Conservation (phyloP, 1,140 invertebrate species). For the Anoplolepis gracilipes region DNA sequence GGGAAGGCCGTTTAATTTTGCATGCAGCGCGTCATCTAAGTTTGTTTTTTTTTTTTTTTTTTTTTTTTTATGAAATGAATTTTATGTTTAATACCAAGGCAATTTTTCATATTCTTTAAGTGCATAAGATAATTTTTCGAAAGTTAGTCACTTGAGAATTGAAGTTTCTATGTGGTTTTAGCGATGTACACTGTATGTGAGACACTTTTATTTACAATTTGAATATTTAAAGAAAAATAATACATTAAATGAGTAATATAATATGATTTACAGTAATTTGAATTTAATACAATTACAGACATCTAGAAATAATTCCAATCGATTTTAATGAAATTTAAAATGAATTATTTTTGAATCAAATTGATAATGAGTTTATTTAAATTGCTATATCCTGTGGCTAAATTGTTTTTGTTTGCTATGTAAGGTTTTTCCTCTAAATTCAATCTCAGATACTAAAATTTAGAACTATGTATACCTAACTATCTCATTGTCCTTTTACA, state of each 20-base stretch:
- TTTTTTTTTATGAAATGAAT: constrained; percentile 28
- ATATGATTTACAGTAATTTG: not conserved
- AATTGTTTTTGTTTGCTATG: not conserved
- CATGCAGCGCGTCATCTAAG: constrained; percentile 20
- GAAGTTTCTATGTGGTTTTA: not conserved
- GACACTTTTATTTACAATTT: constrained; percentile 12
- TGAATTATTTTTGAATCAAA: constrained; percentile 1
- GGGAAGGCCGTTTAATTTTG: constrained; percentile 56
- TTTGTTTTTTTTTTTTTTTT: too few relatives aligned
- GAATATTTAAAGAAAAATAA: not conserved
- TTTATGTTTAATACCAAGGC: constrained; percentile 14
- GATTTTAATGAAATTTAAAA: constrained; percentile 1
- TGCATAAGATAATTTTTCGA: not conserved
- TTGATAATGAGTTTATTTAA: constrained; percentile 5
- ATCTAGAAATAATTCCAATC: not conserved
- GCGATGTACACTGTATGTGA: not conserved
- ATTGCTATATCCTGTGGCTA: not conserved
- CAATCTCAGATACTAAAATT: not conserved
- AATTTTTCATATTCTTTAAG: not conserved
- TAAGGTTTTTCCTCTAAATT: not conserved
- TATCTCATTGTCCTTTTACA: not conserved
- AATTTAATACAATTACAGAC: not conserved
- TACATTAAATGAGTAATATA: not conserved
- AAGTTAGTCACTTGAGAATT: constrained; percentile 3
- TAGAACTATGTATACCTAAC: not conserved